Percentiles rank a stretch among this genome's conserved stretches.
These are phyloP conservation scores for Tamias sibiricus DNA, from an alignment of 2,113 vertebrate genomes.

Conservation along the genomic window DNA sequence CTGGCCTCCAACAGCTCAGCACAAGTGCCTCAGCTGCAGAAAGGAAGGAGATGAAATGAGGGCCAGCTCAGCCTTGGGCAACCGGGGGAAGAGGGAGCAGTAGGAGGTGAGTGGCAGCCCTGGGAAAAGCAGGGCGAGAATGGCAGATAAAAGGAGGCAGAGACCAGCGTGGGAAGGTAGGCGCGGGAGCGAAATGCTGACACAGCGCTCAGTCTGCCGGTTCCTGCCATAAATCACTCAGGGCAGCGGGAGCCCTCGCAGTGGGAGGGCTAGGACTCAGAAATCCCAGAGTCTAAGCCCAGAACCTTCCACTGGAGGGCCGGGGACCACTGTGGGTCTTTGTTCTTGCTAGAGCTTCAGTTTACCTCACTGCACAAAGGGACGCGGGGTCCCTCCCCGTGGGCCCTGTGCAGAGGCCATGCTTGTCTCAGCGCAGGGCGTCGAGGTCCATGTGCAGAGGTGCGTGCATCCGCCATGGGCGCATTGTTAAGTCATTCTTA, in stretches of 20 bases:
- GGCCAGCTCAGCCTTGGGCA: background rate
- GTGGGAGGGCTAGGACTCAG: background rate
- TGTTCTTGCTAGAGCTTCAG: background rate
- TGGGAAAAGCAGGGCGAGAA: background rate
- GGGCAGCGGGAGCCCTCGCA: accelerated
- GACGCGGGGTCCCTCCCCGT: background rate
- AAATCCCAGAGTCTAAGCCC: background rate
- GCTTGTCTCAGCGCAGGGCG: background rate
- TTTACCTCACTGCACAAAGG: background rate
- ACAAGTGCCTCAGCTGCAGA: background rate
- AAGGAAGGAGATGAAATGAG: background rate
- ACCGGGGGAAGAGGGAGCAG: background rate
- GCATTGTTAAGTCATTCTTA: background rate
- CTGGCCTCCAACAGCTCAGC: background rate
- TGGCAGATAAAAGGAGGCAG: background rate
- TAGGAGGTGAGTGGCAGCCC: background rate
- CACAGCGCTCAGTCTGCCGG: background rate
- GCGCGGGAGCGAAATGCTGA: background rate
- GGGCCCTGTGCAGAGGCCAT: background rate
- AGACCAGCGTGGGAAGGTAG: background rate
- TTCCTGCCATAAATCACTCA: background rate
- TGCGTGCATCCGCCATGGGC: background rate
- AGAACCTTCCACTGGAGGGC: background rate
- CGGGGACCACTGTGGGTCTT: background rate
- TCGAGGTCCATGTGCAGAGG: background rate